Evolutionary conservation across 1,140 invertebrate genomes (phyloP).

Genomic region (Saxidomus purpurata): DNA sequence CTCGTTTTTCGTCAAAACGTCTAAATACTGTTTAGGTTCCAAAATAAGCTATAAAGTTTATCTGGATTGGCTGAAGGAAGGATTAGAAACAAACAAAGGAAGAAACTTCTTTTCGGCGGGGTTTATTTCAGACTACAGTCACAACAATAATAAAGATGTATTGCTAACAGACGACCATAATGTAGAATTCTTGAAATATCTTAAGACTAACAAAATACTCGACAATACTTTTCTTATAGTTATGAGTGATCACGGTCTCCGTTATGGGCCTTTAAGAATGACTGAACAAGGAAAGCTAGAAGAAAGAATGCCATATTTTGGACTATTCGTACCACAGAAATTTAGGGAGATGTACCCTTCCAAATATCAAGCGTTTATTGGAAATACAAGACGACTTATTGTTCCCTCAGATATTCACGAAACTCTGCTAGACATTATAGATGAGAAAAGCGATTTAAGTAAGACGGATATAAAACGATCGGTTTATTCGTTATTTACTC

Average conservation of each 20-base stretch:
- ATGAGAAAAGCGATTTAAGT: constrained; percentile 73
- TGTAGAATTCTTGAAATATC: constrained; percentile 90
- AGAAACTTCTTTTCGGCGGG: constrained; percentile 90
- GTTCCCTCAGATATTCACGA: constrained; percentile 87
- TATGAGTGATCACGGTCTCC: constrained; percentile 96
- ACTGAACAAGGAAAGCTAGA: constrained; percentile 95
- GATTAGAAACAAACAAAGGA: constrained; percentile 82
- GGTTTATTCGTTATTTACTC: constrained; percentile 89
- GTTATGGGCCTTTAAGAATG: constrained; percentile 92
- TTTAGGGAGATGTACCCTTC: constrained; percentile 90
- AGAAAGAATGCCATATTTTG: constrained; percentile 95
- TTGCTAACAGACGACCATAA: constrained; percentile 91
- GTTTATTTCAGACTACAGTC: constrained; percentile 95
- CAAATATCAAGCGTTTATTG: constrained; percentile 90
- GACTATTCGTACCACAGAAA: constrained; percentile 92
- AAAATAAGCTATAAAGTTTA: constrained; percentile 91
- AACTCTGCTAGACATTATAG: constrained; percentile 80
- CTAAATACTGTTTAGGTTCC: constrained; percentile 91
- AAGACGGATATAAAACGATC: constrained; percentile 77
- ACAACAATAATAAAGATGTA: constrained; percentile 91
- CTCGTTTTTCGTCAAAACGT: constrained; percentile 69
- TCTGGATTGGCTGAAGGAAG: constrained; percentile 90
- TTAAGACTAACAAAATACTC: constrained; percentile 88
- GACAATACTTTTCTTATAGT: constrained; percentile 91
- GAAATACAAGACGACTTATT: constrained; percentile 88